A percentile compares a stretch with the other conserved stretches of the same genome.
These are phyloP conservation scores for Bombus huntii DNA, from an alignment of 1,140 invertebrate species.

Conservation along the genomic window DNA sequence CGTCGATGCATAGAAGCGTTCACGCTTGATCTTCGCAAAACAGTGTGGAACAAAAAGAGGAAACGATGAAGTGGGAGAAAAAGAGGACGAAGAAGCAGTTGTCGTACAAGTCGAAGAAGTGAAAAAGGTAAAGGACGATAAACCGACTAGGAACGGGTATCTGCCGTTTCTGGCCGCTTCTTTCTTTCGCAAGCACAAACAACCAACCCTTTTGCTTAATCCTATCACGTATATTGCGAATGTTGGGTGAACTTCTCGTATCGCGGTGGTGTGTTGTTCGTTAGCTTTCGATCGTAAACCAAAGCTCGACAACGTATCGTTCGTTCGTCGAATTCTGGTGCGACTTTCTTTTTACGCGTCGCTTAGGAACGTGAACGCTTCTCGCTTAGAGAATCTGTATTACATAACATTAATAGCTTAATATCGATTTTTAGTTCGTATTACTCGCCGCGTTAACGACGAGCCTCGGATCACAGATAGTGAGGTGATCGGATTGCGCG, in stretches of 20 bases:
- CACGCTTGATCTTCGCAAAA: constrained; percentile 30
- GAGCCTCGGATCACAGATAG: constrained; percentile 81
- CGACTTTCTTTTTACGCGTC: background rate
- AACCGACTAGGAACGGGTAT: background rate
- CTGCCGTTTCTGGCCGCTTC: background rate
- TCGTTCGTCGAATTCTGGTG: background rate
- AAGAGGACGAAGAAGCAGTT: no score
- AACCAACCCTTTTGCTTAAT: background rate
- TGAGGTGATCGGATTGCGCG: constrained; percentile 81
- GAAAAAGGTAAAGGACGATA: background rate
- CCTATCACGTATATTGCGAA: background rate
- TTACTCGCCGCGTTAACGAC: constrained; percentile 71
- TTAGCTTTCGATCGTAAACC: background rate
- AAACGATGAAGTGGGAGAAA: background rate
- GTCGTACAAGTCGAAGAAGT: no score
- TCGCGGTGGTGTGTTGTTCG: background rate
- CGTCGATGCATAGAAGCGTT: constrained; percentile 60
- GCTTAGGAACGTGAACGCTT: constrained; percentile 58
- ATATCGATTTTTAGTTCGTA: constrained; percentile 81
- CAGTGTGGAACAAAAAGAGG: background rate
- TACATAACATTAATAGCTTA: constrained; percentile 73
- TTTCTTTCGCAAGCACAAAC: no score
- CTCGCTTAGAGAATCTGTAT: constrained; percentile 45
- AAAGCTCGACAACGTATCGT: background rate
- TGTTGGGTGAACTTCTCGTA: background rate